Conservation (phyloP, 2,888 invertebrate species). For the Oscheius sp. region DNA sequence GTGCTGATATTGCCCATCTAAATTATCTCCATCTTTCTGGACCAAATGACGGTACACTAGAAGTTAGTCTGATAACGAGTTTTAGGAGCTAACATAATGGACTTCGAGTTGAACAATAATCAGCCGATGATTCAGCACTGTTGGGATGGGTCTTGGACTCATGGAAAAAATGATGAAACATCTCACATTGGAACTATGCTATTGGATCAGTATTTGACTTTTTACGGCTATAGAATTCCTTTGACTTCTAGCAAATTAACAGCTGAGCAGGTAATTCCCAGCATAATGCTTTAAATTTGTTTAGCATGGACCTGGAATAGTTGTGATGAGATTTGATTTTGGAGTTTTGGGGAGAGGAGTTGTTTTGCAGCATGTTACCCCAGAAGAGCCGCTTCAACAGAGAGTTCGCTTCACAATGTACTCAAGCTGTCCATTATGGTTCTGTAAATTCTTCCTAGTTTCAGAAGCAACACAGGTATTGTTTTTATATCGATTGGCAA, state of each 20-base stretch:
- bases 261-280: conserved; percentile 53
- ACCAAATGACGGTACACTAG: conserved; percentile 28
- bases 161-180: conserved; percentile 72
- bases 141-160: conserved; percentile 78
- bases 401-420: conserved; percentile 83
- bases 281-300: conserved; percentile 8
- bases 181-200: conserved; percentile 79
- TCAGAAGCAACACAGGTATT: conserved; percentile 76
- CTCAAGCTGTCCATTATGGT: conserved; percentile 77
- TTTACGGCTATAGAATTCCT: conserved; percentile 49
- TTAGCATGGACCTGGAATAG: conserved; percentile 82
- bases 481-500: neutral
- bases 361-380: conserved; percentile 82
- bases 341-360: conserved; percentile 74
- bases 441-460: conserved; percentile 78
- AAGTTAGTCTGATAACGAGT: neutral
- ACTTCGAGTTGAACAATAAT: conserved; percentile 49
- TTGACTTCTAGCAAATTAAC: conserved; percentile 50
- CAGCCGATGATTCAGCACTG: conserved; percentile 72
- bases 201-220: conserved; percentile 75
- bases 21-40: conserved; percentile 77
- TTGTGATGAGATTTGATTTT: conserved; percentile 78
- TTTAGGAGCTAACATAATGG: conserved; percentile 50
- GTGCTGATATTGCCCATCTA: conserved; percentile 85
- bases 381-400: conserved; percentile 81